These are phyloP conservation scores for Fragum fragum DNA, from an alignment of 2,888 invertebrate genomes.

Conservation along the genomic window DNA sequence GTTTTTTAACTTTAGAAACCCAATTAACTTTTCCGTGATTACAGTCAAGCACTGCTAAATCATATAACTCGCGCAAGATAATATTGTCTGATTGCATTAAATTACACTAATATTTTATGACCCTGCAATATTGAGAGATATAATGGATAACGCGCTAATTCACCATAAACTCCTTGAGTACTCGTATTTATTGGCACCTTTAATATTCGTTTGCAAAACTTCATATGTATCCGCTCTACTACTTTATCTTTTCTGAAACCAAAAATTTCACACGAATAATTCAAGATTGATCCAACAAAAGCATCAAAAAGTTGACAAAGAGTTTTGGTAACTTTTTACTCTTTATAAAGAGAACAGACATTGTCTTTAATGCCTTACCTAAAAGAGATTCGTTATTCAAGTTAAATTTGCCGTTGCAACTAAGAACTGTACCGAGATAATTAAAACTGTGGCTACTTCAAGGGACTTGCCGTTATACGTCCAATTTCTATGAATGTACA, in stretches of 20 bases:
- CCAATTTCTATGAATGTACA: too few species aligned
- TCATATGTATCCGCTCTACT: conserved; percentile 29
- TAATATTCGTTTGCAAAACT: conserved; percentile 39
- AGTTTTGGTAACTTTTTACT: not conserved
- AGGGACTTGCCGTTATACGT: too few species aligned
- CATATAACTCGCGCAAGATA: too few species aligned
- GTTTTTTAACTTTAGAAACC: too few species aligned
- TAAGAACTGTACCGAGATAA: too few species aligned
- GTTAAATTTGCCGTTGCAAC: too few species aligned
- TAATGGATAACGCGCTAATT: not conserved
- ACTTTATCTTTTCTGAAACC: conserved; percentile 36
- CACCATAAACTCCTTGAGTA: conserved; percentile 2
- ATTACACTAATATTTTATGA: too few species aligned
- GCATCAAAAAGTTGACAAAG: conserved; percentile 41
- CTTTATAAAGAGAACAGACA: not conserved
- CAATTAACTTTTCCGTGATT: too few species aligned
- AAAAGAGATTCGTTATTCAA: too few species aligned
- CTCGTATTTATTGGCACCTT: conserved; percentile 10
- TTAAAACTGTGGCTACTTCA: too few species aligned
- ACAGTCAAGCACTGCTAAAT: too few species aligned
- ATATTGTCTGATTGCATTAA: too few species aligned
- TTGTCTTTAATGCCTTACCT: not conserved
- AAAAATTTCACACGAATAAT: conserved; percentile 37
- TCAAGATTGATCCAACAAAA: conserved; percentile 21
- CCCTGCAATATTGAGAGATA: not conserved